Evolutionary conservation across 2,797 vertebrate genomes (phyloP), one percentile per base, ranked within the genome.

Genomic region (Bradypodion ventrale): DNA sequence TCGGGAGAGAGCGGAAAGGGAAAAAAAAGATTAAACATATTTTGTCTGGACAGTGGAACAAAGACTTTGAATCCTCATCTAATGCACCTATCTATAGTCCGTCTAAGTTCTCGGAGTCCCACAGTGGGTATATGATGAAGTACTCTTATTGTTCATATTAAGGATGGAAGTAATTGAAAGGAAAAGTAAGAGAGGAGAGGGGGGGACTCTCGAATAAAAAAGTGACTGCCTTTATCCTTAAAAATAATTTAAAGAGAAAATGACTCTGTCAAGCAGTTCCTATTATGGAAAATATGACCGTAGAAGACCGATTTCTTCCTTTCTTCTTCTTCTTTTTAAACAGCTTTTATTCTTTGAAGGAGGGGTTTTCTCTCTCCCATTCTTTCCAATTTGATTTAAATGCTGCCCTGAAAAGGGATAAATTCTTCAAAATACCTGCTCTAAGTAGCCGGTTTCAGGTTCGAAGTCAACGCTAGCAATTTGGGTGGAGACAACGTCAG

Each of bases 141-240:
- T 84, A 88, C 89, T 78, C 92, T 95, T 93, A 95, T 96, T 97
- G 96, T 96, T 96, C 95, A n/a, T 94, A 91, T 93, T 93, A 95
- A 94, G 95, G 96, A 94, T 87, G 92, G 91, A 93, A 94, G 95
- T 96, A 96, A 96, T 96, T 96, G 96, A 96, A 96, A 96, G 96
- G 96, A 96, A 95, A 94, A 94, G 95, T 93, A 91, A 93, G 94
- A 92, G 93, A 94, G 96, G 94, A 92, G 62, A 46, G 56, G 70
- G 29, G n/a, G 44, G 7, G 56, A 94, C 92, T 1, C 93, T 79
- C 93, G 92, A 89, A 60, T 94, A 82, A 90, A 82, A 89, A 83
- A 93, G n/a, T 89, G 92, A 92, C 91, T 94, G 95, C 94, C 95
- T 93, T 95, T 94, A 94, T 93, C 89, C 93, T 96, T 95, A 95